Evolutionary conservation across 1,140 invertebrate genomes (phyloP).

Genomic region (Anastrepha obliqua): DNA sequence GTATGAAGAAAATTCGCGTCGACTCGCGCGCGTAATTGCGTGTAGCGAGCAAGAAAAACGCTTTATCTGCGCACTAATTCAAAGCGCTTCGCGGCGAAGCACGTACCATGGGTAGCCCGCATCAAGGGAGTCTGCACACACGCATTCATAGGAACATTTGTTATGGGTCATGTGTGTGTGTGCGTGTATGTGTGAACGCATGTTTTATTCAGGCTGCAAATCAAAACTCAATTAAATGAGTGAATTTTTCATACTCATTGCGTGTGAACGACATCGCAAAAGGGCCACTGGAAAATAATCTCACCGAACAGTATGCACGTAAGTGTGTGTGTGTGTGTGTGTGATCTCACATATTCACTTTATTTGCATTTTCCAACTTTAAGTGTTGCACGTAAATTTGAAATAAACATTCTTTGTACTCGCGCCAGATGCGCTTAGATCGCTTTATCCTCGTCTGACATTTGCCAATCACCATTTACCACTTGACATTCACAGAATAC

Average conservation of each 20-base stretch:
- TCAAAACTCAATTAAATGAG: conserved; percentile 37
- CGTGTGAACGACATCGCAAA: neutral
- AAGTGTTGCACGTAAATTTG: conserved; percentile 16
- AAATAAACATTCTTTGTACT: neutral
- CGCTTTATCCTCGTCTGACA: neutral
- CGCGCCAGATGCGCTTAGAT: neutral
- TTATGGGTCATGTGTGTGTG: neutral
- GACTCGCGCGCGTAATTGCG: conserved; percentile 41
- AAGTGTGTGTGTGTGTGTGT: neutral
- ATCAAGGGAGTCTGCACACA: neutral
- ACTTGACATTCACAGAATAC: neutral
- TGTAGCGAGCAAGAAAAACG: conserved; percentile 33
- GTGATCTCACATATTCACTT: neutral
- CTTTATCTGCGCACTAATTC: conserved; percentile 16
- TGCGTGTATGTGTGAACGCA: neutral
- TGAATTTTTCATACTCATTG: conserved; percentile 26
- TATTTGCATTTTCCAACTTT: neutral
- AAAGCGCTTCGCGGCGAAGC: neutral
- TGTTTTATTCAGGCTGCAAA: conserved; percentile 15
- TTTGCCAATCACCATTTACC: neutral
- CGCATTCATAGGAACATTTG: too few species aligned
- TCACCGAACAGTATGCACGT: neutral
- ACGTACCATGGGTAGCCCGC: neutral
- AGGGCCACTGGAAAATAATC: neutral
- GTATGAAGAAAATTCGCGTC: neutral